Percentiles rank a stretch among this genome's conserved stretches.
These are phyloP conservation scores for Drosophila paucipuncta DNA, from an alignment of 2,888 invertebrate species.

Conservation along the genomic window DNA sequence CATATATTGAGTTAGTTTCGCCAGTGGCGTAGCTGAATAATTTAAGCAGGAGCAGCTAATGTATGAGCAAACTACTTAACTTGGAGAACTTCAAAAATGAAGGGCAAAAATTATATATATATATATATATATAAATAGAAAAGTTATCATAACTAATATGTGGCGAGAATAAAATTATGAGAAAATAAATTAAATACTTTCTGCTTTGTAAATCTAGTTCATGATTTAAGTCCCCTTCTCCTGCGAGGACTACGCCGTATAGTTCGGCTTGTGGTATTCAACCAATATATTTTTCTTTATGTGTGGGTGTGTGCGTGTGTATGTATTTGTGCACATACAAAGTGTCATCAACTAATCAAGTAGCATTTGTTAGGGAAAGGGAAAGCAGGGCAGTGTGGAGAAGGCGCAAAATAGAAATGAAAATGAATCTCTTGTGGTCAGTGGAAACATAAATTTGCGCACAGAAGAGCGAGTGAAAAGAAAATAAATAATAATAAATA, in stretches of 20 bases:
- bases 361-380: conserved; percentile 46
- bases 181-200: background rate
- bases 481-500: conserved; percentile 74
- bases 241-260: conserved; percentile 11
- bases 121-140: background rate
- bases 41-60: background rate
- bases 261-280: conserved; percentile 3
- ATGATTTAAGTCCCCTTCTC: background rate
- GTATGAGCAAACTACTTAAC: background rate
- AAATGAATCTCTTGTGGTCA: conserved; percentile 78
- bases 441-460: conserved; percentile 63
- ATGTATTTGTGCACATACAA: conserved; percentile 41
- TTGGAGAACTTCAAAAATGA: no score
- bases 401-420: conserved; percentile 58
- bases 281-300: conserved; percentile 23
- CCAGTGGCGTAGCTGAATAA: conserved; percentile 29
- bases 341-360: conserved; percentile 81
- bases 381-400: background rate
- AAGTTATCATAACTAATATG: no score
- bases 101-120: no score
- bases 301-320: background rate
- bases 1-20: conserved; percentile 16
- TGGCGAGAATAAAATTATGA: background rate
- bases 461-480: conserved; percentile 36
- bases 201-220: background rate